Conservation (phyloP, 1,140 invertebrate genomes). For the Listronotus bonariensis region DNA sequence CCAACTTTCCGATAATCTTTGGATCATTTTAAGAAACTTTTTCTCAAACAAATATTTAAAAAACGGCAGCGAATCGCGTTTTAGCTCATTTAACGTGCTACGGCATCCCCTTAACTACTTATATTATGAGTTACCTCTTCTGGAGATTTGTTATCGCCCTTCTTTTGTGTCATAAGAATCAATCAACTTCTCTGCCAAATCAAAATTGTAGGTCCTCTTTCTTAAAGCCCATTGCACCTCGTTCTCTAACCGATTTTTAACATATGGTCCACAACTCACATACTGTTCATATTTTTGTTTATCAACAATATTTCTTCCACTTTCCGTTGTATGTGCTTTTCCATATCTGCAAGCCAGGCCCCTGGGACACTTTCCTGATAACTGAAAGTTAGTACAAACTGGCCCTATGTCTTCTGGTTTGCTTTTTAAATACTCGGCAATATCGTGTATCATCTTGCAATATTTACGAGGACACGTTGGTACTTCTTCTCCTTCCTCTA, state of each 20-base stretch:
- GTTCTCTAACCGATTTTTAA: slow-evolving; percentile 63
- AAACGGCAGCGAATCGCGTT: too few species aligned
- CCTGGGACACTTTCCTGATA: slow-evolving; percentile 76
- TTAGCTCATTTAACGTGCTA: too few species aligned
- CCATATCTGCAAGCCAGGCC: slow-evolving; percentile 78
- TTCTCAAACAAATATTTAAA: too few species aligned
- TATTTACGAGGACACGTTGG: slow-evolving; percentile 69
- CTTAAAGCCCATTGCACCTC: slow-evolving; percentile 75
- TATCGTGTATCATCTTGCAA: slow-evolving; percentile 82
- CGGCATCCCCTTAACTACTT: not conserved
- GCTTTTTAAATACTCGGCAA: slow-evolving; percentile 69
- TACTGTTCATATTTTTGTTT: slow-evolving; percentile 63
- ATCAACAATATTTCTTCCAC: slow-evolving; percentile 73
- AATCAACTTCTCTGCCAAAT: slow-evolving; percentile 65
- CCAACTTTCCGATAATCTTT: too few species aligned
- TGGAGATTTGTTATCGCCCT: slow-evolving; percentile 38
- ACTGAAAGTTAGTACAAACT: slow-evolving; percentile 71
- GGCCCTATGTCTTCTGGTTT: slow-evolving; percentile 76
- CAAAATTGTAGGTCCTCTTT: slow-evolving; percentile 87
- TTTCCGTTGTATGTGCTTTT: slow-evolving; percentile 69
- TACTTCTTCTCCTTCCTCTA: slow-evolving; percentile 55
- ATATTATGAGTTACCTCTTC: slow-evolving; percentile 17
- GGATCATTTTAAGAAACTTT: too few species aligned
- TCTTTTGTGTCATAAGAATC: slow-evolving; percentile 58
- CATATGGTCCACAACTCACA: slow-evolving; percentile 58